These are phyloP conservation scores for Penaeus monodon DNA, from an alignment of 2,888 invertebrate species.

Conservation along the genomic window DNA sequence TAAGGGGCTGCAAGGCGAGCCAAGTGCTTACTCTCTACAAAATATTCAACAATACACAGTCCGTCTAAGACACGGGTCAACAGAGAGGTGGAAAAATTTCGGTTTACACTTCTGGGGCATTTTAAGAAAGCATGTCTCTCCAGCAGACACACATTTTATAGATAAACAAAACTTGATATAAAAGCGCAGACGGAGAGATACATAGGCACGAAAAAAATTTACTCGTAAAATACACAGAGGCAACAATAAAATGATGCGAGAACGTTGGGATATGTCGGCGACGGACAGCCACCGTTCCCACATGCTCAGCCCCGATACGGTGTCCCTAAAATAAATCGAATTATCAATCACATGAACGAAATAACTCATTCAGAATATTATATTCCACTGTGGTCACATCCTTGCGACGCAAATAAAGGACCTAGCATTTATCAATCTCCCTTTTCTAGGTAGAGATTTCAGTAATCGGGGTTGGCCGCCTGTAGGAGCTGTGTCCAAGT, in stretches of 20 bases:
- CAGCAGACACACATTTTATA: conserved; percentile 21
- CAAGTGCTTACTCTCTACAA: conserved; percentile 35
- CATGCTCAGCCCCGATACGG: conserved; percentile 4
- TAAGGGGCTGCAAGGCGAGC: conserved; percentile 6
- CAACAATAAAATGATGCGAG: conserved; percentile 7
- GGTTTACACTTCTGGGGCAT: conserved; percentile 18
- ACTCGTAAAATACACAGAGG: conserved; percentile 12
- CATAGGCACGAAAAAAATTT: background rate
- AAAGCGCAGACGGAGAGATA: background rate
- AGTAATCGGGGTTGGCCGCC: background rate
- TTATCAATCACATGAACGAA: too few relatives aligned
- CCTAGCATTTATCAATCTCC: too few relatives aligned
- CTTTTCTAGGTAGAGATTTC: too few relatives aligned
- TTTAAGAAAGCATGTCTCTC: conserved; percentile 17
- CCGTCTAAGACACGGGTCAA: conserved; percentile 29
- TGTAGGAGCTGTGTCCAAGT: background rate
- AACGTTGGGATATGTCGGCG: background rate
- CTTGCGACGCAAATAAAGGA: too few relatives aligned
- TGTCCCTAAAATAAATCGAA: background rate
- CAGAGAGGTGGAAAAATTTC: conserved; percentile 24
- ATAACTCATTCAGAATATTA: too few relatives aligned
- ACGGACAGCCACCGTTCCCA: background rate
- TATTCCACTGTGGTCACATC: too few relatives aligned
- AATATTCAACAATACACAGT: conserved; percentile 42
- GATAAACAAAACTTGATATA: background rate